Evolutionary conservation across 2,113 vertebrate genomes (phyloP).

Genomic region (Perca schrenkii): DNA sequence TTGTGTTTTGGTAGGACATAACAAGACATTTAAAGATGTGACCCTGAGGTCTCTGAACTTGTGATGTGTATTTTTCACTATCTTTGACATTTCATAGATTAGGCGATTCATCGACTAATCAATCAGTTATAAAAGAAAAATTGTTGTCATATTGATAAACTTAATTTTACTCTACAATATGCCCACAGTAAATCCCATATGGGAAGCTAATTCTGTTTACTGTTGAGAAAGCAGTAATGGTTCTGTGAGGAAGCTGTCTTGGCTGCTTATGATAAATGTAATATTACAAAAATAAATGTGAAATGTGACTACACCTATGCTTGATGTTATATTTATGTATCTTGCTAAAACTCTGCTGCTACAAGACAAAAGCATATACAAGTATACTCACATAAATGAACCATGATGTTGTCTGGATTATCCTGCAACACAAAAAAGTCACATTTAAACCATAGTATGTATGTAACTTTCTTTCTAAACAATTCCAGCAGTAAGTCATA

Average conservation of each 20-base stretch:
- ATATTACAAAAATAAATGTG: neutral
- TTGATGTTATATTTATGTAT: neutral
- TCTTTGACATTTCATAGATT: neutral
- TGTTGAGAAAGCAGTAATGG: neutral
- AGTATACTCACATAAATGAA: constrained; percentile 84
- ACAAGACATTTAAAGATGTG: neutral
- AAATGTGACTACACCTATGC: neutral
- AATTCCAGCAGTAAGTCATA: neutral
- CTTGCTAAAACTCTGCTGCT: neutral
- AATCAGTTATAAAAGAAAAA: no score
- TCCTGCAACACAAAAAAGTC: constrained; percentile 51
- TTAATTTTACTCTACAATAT: neutral
- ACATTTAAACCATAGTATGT: neutral
- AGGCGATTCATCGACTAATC: neutral
- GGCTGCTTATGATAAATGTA: neutral
- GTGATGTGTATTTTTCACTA: neutral
- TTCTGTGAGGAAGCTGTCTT: neutral
- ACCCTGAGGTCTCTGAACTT: neutral
- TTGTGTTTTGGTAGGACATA: neutral
- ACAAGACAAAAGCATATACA: neutral
- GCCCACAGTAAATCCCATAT: neutral
- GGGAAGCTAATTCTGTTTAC: neutral
- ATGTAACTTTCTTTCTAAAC: neutral
- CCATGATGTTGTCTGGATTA: constrained; percentile 73
- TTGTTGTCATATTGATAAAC: neutral